Evolutionary conservation across 2,113 vertebrate species (phyloP), one percentile per base, ranked within the genome.

Genomic region (Lagopus leucura): DNA sequence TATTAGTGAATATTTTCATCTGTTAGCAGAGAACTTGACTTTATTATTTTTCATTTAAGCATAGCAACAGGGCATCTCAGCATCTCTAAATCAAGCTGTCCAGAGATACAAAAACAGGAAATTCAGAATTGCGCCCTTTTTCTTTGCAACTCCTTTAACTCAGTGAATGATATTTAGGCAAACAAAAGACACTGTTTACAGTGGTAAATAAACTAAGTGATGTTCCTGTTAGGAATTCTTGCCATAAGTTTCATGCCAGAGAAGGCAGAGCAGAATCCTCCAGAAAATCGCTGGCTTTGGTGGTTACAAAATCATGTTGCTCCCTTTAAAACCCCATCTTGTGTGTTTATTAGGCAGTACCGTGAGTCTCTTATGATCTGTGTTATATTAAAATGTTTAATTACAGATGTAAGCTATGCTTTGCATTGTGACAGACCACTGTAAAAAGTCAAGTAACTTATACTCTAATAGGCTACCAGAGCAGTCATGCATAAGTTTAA

Each of bases 401-500:
- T 93, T 95, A 86, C 57, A 90, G 94, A 84, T 86, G 66, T 14
- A 58, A 90, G n/a, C 77, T 81, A 75, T 86, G 85, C 24, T 38
- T 90, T 92, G 73, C 86, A 88, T 72, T 71, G 42, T 64, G 94
- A 70, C 30, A 92, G 91, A 75, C 5, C 16, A 64, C 50, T 58
- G 73, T 82, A 89, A 94, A 79, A 50, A 16, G 69, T 70, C 38
- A 82, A 82, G 86, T 79, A 81, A 88, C 30, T 22, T 70, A 65
- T 54, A 93, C 58, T 69, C 66, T 79, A 48, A 75, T 61, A 75
- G 57, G 60, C 77, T 92, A 84, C 75, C 89, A 89, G 77, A 90
- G 86, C 83, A 96, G 88, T 92, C 90, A 84, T 84, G 89, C 70
- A 4, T 82, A 90, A 90, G 74, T 76, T 93, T 86, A 96, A 94